Percentiles rank a stretch among this genome's conserved stretches.
phyloP scores from a whole-genome alignment of 2,888 invertebrate genomes.

The Drosophila nigricruria region DNA sequence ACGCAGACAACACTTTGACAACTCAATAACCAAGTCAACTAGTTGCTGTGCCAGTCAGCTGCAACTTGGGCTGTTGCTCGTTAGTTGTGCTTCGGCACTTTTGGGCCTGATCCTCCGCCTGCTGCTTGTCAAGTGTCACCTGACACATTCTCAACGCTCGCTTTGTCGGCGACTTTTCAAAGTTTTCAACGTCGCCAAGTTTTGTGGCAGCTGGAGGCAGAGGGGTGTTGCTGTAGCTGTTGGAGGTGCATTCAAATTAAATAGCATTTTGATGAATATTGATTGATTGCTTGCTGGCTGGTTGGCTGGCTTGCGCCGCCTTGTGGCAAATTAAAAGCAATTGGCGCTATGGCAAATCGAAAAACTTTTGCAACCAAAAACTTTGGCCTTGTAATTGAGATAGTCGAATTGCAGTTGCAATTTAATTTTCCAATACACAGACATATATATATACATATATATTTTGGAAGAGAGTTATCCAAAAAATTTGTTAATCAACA shows the following conservation, averaged over 20 bases:
- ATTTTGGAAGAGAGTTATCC: neutral
- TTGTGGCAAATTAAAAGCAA: slow-evolving; percentile 60
- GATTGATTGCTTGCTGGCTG: slow-evolving; percentile 69
- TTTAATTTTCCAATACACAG: slow-evolving; percentile 1
- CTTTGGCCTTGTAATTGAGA: slow-evolving; percentile 48
- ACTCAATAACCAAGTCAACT: slow-evolving; percentile 37
- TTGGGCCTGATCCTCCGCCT: slow-evolving; percentile 29
- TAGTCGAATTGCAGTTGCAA: slow-evolving; percentile 26
- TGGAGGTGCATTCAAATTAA: slow-evolving; percentile 72
- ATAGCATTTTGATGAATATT: slow-evolving; percentile 80
- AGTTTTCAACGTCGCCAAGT: slow-evolving; percentile 66
- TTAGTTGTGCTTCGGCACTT: slow-evolving; percentile 56
- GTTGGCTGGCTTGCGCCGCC: slow-evolving; percentile 21
- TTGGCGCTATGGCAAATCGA: slow-evolving; percentile 51
- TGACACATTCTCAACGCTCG: slow-evolving; percentile 30
- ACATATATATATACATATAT: neutral
- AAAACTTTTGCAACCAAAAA: slow-evolving; percentile 47
- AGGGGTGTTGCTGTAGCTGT: neutral
- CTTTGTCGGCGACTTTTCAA: slow-evolving; percentile 61
- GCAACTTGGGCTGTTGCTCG: slow-evolving; percentile 52
- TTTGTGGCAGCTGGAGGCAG: slow-evolving; percentile 31
- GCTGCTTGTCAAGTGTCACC: slow-evolving; percentile 11
- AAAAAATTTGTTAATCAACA: slow-evolving; percentile 17
- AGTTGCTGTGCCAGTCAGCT: slow-evolving; percentile 23
- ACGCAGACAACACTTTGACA: slow-evolving; percentile 12